A percentile compares a stretch with the other conserved stretches of the same genome.
Evolutionary conservation across 2,888 invertebrate genomes (phyloP).

Genomic region (Tetropium fuscum): DNA sequence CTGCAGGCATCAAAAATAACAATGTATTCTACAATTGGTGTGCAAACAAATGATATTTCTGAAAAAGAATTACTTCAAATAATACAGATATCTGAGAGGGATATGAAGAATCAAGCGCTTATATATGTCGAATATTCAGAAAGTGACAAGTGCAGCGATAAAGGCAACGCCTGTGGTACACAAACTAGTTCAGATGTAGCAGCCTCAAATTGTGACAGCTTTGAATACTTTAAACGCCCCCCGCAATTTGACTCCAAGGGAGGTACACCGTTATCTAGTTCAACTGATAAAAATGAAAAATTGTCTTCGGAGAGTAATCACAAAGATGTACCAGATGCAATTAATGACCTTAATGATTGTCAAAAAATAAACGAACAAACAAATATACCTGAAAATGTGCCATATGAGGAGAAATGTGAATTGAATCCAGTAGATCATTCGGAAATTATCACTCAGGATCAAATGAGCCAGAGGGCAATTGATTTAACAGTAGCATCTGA

Average conservation of each 20-base stretch:
- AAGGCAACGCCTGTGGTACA: constrained; percentile 28
- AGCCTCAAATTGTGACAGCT: constrained; percentile 72
- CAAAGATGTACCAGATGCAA: too few species aligned
- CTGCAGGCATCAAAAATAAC: constrained; percentile 24
- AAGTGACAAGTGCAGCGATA: constrained; percentile 33
- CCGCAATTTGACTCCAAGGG: constrained; percentile 17
- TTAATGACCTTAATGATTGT: too few species aligned
- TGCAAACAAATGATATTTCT: constrained; percentile 45
- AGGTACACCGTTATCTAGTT: background rate
- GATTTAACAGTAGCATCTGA: constrained; percentile 6
- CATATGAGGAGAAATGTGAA: too few species aligned
- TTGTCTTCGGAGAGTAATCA: too few species aligned
- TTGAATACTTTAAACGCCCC: constrained; percentile 68
- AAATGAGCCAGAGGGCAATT: constrained; percentile 2
- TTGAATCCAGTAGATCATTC: constrained; percentile 13
- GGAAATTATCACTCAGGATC: too few species aligned
- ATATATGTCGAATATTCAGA: constrained; percentile 32
- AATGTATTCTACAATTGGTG: constrained; percentile 32
- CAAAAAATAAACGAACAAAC: too few species aligned
- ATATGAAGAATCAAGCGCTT: constrained; percentile 38
- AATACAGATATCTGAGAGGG: constrained; percentile 5
- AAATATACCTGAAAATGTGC: too few species aligned
- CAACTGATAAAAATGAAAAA: background rate
- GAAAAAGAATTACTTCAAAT: constrained; percentile 24
- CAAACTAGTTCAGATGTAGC: constrained; percentile 43